Base-by-base conservation (phyloP, 1,140 invertebrate genomes). In the Solen grandis region DNA sequence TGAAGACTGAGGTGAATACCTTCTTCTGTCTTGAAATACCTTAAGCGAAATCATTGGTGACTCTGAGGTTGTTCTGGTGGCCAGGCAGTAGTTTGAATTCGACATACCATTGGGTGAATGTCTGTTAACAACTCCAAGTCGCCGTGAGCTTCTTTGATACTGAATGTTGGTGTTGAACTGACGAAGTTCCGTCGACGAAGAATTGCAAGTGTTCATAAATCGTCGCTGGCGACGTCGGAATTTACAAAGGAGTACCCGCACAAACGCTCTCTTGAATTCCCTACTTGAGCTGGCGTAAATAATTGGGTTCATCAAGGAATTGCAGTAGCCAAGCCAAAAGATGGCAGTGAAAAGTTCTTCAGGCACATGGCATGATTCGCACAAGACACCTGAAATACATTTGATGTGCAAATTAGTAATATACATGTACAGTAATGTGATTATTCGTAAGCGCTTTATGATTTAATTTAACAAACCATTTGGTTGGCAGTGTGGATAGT, bases 221-320 rank as follows among this genome's bases (percentile, higher is more conserved):
- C 84, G 81, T 2, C 60, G 63, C 5, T 84, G 70, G 2, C 77
- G 83, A 31, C 81, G 77, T 5, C 75, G 25, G n/a, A 75, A 66
- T 8, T 75, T 25, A 55, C 86, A 88, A 31, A 62, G 68, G 14
- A 88, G 57, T 27, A 87, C 85, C 36, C 77, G 59, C 8, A 82
- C 69, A 70, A 93, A 93, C 27, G 92, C 92, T 50, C 97, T 96
- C 93, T 97, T 94, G 92, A 99, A 99, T 91, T 99, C 98, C 90
- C 96, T 94, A 92, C 97, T 98, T 96, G 97, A 99, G 88, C 96
- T 98, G 1, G 97, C 97, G 92, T 99, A 99, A 87, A 99, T 99
- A 66, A 99, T 96, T 1, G 97, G 97, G 93, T 99, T 99, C 97
- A 99, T 98, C 38, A 96, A 96, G 31, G 88, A 90, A 75, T 92